Conservation (phyloP, 1,140 invertebrate species). For the Hetaerina americana region DNA sequence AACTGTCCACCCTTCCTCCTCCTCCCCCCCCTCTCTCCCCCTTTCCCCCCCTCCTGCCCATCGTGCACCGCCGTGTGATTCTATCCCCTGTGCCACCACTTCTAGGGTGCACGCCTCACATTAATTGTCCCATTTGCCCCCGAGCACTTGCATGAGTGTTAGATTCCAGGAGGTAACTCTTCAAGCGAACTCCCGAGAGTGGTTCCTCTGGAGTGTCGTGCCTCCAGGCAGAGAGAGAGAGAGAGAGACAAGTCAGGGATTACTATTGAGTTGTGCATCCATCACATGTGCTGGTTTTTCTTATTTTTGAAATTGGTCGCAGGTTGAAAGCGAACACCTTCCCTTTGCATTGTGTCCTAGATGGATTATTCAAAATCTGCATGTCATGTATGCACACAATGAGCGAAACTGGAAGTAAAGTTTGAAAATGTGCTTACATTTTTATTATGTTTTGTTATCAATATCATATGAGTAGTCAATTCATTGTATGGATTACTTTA, state of each 20-base stretch:
- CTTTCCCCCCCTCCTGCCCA: not conserved
- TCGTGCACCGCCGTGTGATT: not conserved
- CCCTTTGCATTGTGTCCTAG: not conserved
- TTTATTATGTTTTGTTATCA: not conserved
- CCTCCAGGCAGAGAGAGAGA: not conserved
- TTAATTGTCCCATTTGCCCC: no score
- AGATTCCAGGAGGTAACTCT: no score
- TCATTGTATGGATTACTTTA: not conserved
- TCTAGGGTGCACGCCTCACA: not conserved
- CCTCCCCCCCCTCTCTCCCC: not conserved
- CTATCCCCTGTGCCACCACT: not conserved
- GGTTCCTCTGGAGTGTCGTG: no score
- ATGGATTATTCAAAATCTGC: not conserved
- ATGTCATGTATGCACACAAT: not conserved
- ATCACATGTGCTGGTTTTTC: no score
- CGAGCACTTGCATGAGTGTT: no score
- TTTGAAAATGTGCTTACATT: not conserved
- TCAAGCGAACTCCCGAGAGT: no score
- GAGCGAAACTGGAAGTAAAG: not conserved
- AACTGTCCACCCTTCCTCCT: not conserved
- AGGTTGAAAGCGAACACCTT: not conserved
- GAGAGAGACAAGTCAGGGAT: not conserved
- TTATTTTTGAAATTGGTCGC: no score
- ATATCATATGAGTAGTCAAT: not conserved
- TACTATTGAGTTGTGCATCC: not conserved